Conservation (phyloP, 2,888 invertebrate species). For the Anoplius nigerrimus region DNA sequence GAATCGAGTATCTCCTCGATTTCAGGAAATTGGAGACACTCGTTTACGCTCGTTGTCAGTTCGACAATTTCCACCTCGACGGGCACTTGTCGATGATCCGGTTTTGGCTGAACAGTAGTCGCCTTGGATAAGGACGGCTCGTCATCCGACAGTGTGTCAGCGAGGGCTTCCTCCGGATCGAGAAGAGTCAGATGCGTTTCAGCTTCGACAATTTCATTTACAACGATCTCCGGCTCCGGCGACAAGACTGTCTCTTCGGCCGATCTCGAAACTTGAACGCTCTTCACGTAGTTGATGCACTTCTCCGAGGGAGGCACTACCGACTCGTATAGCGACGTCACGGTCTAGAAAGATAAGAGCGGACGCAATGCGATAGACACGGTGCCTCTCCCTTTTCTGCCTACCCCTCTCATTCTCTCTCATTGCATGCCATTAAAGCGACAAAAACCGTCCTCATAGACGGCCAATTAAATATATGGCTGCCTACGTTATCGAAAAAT, state of each 20-base stretch:
- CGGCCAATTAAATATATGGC: too few species aligned
- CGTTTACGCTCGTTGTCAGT: slow-evolving; percentile 68
- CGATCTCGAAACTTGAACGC: slow-evolving; percentile 59
- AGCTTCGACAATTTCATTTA: slow-evolving; percentile 10
- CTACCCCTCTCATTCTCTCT: too few species aligned
- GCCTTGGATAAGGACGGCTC: slow-evolving; percentile 41
- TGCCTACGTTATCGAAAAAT: too few species aligned
- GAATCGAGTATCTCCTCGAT: slow-evolving; percentile 70
- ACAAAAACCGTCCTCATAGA: too few species aligned
- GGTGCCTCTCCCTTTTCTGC: too few species aligned
- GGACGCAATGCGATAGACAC: too few species aligned
- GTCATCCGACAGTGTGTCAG: slow-evolving; percentile 40
- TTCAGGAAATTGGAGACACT: slow-evolving; percentile 69
- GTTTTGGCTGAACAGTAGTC: slow-evolving; percentile 40
- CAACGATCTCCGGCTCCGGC: slow-evolving; percentile 49
- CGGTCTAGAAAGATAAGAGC: slow-evolving; percentile 53
- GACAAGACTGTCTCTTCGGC: slow-evolving; percentile 47
- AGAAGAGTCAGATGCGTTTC: slow-evolving; percentile 16
- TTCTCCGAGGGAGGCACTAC: slow-evolving; percentile 68
- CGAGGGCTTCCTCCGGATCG: slow-evolving; percentile 42
- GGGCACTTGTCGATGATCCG: slow-evolving; percentile 47
- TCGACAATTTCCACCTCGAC: slow-evolving; percentile 69
- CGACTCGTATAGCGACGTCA: slow-evolving; percentile 65
- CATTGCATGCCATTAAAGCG: too few species aligned
- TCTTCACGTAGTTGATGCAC: slow-evolving; percentile 71